Percentiles rank a stretch among this genome's conserved stretches.
These are phyloP conservation scores for Microcaecilia unicolor DNA, from an alignment of 2,797 vertebrate species.

Conservation along the genomic window DNA sequence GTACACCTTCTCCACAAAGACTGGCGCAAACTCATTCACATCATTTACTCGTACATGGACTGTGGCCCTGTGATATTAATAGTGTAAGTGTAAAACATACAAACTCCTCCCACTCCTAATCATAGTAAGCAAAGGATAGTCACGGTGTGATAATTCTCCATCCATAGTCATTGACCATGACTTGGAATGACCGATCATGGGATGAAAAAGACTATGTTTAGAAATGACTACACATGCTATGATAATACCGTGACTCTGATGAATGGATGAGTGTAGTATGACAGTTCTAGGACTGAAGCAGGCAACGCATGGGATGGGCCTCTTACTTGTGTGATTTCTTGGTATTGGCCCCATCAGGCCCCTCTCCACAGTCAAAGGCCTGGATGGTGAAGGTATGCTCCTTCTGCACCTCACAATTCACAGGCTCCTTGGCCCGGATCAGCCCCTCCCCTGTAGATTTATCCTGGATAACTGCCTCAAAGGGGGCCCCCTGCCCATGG, in stretches of 20 bases:
- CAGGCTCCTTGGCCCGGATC: slow-evolving; percentile 87
- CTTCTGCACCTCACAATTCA: slow-evolving; percentile 93
- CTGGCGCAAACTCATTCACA: slow-evolving; percentile 94
- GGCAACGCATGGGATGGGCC: too few relatives aligned
- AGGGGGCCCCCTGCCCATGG: slow-evolving; percentile 84
- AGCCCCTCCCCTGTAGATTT: slow-evolving; percentile 91
- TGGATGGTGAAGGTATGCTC: slow-evolving; percentile 98
- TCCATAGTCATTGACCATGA: too few relatives aligned
- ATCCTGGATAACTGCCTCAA: slow-evolving; percentile 93
- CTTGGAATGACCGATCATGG: too few relatives aligned
- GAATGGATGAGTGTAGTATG: not conserved
- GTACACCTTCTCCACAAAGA: slow-evolving; percentile 88
- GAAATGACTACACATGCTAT: too few relatives aligned
- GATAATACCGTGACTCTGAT: too few relatives aligned
- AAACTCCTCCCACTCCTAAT: not conserved
- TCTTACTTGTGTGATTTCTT: slow-evolving; percentile 97
- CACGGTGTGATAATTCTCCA: too few relatives aligned
- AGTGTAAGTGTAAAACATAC: not conserved
- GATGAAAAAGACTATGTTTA: too few relatives aligned
- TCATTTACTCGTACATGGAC: slow-evolving; percentile 94
- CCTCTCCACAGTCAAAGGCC: slow-evolving; percentile 95
- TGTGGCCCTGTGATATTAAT: slow-evolving; percentile 75
- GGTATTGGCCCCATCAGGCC: slow-evolving; percentile 86
- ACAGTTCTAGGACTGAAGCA: too few relatives aligned
- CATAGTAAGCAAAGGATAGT: too few relatives aligned